Evolutionary conservation across 2,113 vertebrate genomes (phyloP).

Genomic region (Entelurus aequoreus): DNA sequence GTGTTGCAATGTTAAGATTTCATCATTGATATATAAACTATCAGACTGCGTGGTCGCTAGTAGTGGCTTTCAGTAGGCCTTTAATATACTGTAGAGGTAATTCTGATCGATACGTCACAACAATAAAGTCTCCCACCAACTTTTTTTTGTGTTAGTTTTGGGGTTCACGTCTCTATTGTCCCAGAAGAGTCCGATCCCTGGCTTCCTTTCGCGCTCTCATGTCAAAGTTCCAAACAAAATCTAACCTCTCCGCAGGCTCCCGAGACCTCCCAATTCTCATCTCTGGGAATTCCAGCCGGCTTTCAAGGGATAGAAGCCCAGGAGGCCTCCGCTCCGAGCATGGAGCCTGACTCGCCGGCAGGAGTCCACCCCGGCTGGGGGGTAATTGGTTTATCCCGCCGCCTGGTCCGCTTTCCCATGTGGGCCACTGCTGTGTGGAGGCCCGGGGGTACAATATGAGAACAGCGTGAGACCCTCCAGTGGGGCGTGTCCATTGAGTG

Average conservation of each 20-base stretch:
- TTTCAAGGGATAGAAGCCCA: conserved; percentile 51
- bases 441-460: conserved; percentile 67
- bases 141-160: background rate
- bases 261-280: conserved; percentile 50
- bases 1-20: too few relatives aligned
- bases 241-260: conserved; percentile 45
- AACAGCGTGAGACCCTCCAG: conserved; percentile 66
- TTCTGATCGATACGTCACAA: conserved; percentile 8
- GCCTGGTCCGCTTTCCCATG: conserved; percentile 72
- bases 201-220: conserved; percentile 9
- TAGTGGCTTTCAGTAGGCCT: too few relatives aligned
- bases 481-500: conserved; percentile 48
- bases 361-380: conserved; percentile 63
- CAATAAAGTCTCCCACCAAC: conserved; percentile 16
- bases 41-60: too few relatives aligned
- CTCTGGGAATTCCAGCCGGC: conserved; percentile 62
- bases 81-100: background rate
- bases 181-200: conserved; percentile 22
- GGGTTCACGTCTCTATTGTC: conserved; percentile 43
- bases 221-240: conserved; percentile 55
- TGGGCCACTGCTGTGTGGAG: conserved; percentile 72
- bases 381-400: conserved; percentile 72
- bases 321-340: conserved; percentile 49
- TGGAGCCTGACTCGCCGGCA: conserved; percentile 42
- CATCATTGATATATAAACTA: too few relatives aligned